Base-by-base conservation (phyloP, 1,140 invertebrate species). In the Triops longicaudatus region DNA sequence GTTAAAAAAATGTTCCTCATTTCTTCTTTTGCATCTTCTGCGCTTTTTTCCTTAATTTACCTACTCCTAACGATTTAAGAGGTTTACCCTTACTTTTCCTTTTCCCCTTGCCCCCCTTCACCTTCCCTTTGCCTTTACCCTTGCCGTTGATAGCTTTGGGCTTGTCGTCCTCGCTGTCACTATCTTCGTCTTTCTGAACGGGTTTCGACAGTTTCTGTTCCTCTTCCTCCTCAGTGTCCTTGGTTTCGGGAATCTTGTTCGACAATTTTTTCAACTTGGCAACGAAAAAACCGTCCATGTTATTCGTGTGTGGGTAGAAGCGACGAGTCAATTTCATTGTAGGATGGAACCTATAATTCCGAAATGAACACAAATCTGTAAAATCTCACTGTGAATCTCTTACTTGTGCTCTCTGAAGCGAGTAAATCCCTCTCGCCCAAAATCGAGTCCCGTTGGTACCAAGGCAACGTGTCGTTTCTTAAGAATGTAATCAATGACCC, bases 241-340 rank as follows among this genome's bases (percentile, higher is more conserved):
- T 74, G 12, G 41, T 44, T 27, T 43, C 26, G 9, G 86, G 86
- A 85, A 93, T 91, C 73, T 89, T 88, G 86, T 98, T 96, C 0
- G 93, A 95, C 83, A 97, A 93, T 82, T 99, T 99, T 85, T 97
- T 96, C 0, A 99, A 84, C 87, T 99, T 99, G 5, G 96, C 96
- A 14, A 99, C 96, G 88, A 96, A 99, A 84, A 99, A 99, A 41
- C 98, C 98, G 87, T 99, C 98, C 91, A 99, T 95, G 84, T 99
- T 99, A 83, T 99, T 96, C 17, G 92, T 91, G 84, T 99, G 98
- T 4, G 98, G 98, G 86, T 99, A 99, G 86, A 96, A 98, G 78
- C 97, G 86, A 85, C 90, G 90, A 0, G 95, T 93, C 26, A 96
- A 84, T 83, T 96, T 96, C 83, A 99, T 83, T 5, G 92, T 92